Percentiles rank a stretch among this genome's conserved stretches.
Conservation (phyloP, 2,888 invertebrate species). For the Megamerina dolium region DNA sequence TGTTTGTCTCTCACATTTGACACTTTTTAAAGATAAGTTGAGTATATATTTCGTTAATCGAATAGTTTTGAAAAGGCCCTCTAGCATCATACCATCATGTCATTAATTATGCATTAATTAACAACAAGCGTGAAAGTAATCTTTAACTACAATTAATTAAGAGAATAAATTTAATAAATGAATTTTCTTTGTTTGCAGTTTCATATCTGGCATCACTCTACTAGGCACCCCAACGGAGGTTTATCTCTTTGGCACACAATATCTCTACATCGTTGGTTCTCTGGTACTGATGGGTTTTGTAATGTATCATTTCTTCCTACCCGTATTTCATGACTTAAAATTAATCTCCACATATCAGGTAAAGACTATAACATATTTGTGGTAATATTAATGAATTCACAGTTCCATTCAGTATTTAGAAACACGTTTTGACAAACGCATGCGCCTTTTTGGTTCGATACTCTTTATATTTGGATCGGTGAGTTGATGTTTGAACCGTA, state of each 20-base stretch:
- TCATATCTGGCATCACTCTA: slow-evolving; percentile 70
- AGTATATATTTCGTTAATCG: too few relatives aligned
- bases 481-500: slow-evolving; percentile 34
- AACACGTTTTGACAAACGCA: slow-evolving; percentile 59
- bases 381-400: background rate
- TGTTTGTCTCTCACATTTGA: too few relatives aligned
- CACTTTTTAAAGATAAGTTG: too few relatives aligned
- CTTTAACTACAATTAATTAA: too few relatives aligned
- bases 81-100: too few relatives aligned
- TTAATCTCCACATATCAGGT: slow-evolving; percentile 74
- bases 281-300: slow-evolving; percentile 54
- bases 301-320: slow-evolving; percentile 59
- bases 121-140: too few relatives aligned
- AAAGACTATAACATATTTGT: slow-evolving; percentile 16
- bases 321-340: slow-evolving; percentile 64
- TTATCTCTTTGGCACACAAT: slow-evolving; percentile 71
- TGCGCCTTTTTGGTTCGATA: slow-evolving; percentile 61
- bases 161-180: too few relatives aligned
- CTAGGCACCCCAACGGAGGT: slow-evolving; percentile 74
- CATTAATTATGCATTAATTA: too few relatives aligned
- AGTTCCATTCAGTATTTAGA: slow-evolving; percentile 55
- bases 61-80: too few relatives aligned
- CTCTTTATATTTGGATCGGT: slow-evolving; percentile 62
- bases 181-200: too few relatives aligned
- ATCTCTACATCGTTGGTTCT: slow-evolving; percentile 59